A percentile compares a stretch with the other conserved stretches of the same genome.
Evolutionary conservation across 2,797 vertebrate genomes (phyloP).

Genomic region (Lutjanus argentimaculatus): DNA sequence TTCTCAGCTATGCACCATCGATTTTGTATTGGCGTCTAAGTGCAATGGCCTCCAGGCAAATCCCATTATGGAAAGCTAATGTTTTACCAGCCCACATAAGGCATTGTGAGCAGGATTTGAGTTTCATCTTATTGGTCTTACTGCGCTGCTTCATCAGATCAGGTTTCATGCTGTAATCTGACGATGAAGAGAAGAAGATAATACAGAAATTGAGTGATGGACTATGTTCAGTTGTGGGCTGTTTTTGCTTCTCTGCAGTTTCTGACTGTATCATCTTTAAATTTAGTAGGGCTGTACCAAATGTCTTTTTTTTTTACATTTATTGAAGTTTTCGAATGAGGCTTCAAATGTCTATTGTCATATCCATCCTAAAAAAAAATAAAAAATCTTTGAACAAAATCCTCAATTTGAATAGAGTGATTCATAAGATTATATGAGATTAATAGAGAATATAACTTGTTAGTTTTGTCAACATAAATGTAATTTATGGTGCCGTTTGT

Average conservation of each 20-base stretch:
- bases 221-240: not conserved
- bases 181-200: conserved; percentile 42
- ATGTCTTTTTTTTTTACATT: too few relatives aligned
- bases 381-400: too few relatives aligned
- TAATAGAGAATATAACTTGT: too few relatives aligned
- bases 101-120: conserved; percentile 56
- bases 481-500: too few relatives aligned
- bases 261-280: too few relatives aligned
- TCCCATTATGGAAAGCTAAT: conserved; percentile 70
- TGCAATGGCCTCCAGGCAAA: conserved; percentile 65
- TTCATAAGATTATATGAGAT: too few relatives aligned
- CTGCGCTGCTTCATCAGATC: conserved; percentile 51
- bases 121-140: conserved; percentile 63
- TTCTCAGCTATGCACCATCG: conserved; percentile 65
- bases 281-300: not conserved
- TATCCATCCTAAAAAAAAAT: too few relatives aligned
- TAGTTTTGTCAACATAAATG: too few relatives aligned
- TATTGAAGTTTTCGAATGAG: too few relatives aligned
- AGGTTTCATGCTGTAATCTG: conserved; percentile 57
- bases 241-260: conserved; percentile 13
- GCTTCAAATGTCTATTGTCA: too few relatives aligned
- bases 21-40: conserved; percentile 70
- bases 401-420: too few relatives aligned
- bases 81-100: conserved; percentile 65
- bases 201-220: conserved; percentile 26